These are phyloP conservation scores for Fragum sueziense DNA, from an alignment of 2,888 invertebrate genomes.

Conservation along the genomic window DNA sequence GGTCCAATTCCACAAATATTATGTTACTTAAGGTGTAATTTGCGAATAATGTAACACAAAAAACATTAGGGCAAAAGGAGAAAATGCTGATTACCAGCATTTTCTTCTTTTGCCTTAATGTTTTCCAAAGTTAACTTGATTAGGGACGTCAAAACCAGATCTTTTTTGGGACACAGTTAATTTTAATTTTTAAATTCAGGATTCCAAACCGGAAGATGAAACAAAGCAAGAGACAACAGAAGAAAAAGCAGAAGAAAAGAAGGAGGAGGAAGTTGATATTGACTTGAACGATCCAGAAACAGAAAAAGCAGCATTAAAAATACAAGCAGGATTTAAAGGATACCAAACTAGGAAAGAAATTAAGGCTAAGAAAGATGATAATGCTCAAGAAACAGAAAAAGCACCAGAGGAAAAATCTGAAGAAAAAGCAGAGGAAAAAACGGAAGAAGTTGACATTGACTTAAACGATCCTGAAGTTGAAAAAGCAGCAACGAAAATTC, in stretches of 20 bases:
- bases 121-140: too few relatives aligned
- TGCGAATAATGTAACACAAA: too few relatives aligned
- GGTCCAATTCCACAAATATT: too few relatives aligned
- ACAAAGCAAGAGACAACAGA: constrained; percentile 14
- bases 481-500: constrained; percentile 74
- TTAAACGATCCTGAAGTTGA: constrained; percentile 71
- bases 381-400: constrained; percentile 30
- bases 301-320: constrained; percentile 76
- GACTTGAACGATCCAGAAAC: constrained; percentile 74
- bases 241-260: constrained; percentile 27
- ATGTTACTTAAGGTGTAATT: too few relatives aligned
- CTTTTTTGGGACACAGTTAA: not conserved
- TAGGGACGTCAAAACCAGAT: too few relatives aligned
- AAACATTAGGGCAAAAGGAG: too few relatives aligned
- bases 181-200: not conserved
- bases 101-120: too few relatives aligned
- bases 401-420: constrained; percentile 20
- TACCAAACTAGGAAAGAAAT: constrained; percentile 73
- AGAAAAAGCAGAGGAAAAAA: constrained; percentile 37
- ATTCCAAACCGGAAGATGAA: not conserved
- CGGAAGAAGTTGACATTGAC: constrained; percentile 71
- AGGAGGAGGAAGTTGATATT: constrained; percentile 64
- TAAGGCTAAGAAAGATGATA: constrained; percentile 57
- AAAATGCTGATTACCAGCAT: too few relatives aligned
- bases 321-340: constrained; percentile 79